Percentiles rank a stretch among this genome's conserved stretches.
Conservation (phyloP, 1,140 invertebrate genomes). For the Maconellicoccus hirsutus region DNA sequence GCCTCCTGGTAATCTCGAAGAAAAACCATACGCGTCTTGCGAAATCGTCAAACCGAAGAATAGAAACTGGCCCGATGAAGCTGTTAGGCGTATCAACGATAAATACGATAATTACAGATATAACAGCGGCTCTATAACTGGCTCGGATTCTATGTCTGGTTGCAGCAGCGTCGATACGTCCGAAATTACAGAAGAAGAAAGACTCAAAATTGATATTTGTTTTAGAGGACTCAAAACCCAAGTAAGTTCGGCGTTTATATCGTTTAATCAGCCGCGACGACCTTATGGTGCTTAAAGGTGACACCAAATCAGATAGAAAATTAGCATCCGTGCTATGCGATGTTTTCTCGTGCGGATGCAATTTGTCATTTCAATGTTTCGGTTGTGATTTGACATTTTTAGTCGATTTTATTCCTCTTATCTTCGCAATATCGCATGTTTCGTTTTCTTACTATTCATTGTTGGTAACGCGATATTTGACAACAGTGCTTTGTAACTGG, state of each 20-base stretch:
- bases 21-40: slow-evolving; percentile 13
- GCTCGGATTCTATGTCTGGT: slow-evolving; percentile 26
- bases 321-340: not conserved
- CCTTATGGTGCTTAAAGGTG: not conserved
- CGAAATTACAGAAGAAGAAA: slow-evolving; percentile 50
- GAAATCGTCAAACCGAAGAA: slow-evolving; percentile 15
- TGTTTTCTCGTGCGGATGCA: no score
- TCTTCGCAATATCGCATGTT: no score
- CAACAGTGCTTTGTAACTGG: no score
- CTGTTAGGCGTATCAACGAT: slow-evolving; percentile 1
- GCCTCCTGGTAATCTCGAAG: slow-evolving; percentile 13
- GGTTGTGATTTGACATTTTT: no score
- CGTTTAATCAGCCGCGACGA: not conserved
- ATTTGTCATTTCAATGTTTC: no score
- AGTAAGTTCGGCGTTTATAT: slow-evolving; percentile 32
- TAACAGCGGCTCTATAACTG: slow-evolving; percentile 16
- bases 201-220: slow-evolving; percentile 66
- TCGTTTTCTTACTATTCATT: no score
- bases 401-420: no score
- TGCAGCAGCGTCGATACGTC: slow-evolving; percentile 27
- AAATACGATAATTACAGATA: slow-evolving; percentile 17
- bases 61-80: not conserved
- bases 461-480: no score
- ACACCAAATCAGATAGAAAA: not conserved
- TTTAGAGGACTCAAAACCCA: slow-evolving; percentile 65